These are phyloP conservation scores for Drosophila eohydei DNA, from an alignment of 2,888 invertebrate species.

Conservation along the genomic window DNA sequence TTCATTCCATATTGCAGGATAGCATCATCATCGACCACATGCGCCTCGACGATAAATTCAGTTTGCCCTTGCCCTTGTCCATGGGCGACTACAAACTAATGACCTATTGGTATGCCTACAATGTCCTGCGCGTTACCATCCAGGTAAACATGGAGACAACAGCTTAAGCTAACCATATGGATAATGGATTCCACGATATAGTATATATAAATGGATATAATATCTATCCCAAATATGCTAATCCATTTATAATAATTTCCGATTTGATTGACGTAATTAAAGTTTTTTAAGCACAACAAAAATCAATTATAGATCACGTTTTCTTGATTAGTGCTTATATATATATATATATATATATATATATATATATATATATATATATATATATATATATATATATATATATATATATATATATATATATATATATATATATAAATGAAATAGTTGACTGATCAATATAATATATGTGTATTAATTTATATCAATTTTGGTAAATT, in stretches of 20 bases:
- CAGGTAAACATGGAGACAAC: not conserved
- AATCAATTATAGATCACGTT: too few relatives aligned
- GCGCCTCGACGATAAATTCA: not conserved
- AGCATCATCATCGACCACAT: not conserved
- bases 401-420: too few relatives aligned
- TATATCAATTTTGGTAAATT: too few relatives aligned
- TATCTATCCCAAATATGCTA: not conserved
- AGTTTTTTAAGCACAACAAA: too few relatives aligned
- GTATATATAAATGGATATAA: not conserved
- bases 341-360: too few relatives aligned
- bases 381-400: too few relatives aligned
- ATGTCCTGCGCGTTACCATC: slow-evolving; percentile 3
- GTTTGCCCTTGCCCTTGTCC: not conserved
- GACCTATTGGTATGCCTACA: slow-evolving; percentile 6
- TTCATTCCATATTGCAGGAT: not conserved
- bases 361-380: too few relatives aligned
- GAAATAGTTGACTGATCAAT: too few relatives aligned
- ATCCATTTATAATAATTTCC: not conserved
- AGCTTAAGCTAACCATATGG: not conserved
- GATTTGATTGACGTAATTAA: not conserved
- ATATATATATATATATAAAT: too few relatives aligned
- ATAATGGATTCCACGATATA: not conserved
- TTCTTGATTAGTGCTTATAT: too few relatives aligned
- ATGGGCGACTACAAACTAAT: not conserved
- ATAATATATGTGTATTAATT: too few relatives aligned